Evolutionary conservation across 1,140 invertebrate species (phyloP).

Genomic region (Danaus plexippus): DNA sequence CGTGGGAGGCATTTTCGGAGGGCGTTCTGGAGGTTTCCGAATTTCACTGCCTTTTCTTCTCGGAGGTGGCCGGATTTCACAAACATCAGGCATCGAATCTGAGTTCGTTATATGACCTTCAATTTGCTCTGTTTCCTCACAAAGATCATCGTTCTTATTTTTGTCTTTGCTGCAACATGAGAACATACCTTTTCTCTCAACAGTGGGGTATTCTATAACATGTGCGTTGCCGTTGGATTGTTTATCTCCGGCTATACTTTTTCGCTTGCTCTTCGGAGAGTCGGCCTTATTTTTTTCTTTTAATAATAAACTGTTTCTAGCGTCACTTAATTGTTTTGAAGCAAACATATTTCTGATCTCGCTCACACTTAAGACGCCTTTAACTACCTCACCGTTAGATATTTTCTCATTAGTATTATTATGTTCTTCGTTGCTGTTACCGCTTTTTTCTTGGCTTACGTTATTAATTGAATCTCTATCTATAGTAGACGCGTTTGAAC

Average conservation of each 20-base stretch:
- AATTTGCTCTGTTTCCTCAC: slow-evolving; percentile 51
- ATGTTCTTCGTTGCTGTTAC: slow-evolving; percentile 31
- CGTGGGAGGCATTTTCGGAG: slow-evolving; percentile 73
- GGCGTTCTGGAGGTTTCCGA: slow-evolving; percentile 70
- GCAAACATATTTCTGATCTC: slow-evolving; percentile 70
- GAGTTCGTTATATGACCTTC: slow-evolving; percentile 49
- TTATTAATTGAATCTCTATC: slow-evolving; percentile 55
- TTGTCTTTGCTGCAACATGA: slow-evolving; percentile 76
- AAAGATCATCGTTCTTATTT: slow-evolving; percentile 63
- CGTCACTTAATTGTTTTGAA: slow-evolving; percentile 65
- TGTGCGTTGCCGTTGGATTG: slow-evolving; percentile 63
- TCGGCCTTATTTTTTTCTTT: slow-evolving; percentile 68
- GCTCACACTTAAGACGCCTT: slow-evolving; percentile 65
- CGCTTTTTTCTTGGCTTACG: slow-evolving; percentile 53
- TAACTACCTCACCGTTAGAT: slow-evolving; percentile 63
- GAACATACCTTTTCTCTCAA: slow-evolving; percentile 78
- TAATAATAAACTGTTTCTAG: slow-evolving; percentile 65
- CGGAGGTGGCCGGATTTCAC: slow-evolving; percentile 72
- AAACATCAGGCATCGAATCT: slow-evolving; percentile 60
- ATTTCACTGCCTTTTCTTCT: slow-evolving; percentile 71
- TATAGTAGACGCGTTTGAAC: slow-evolving; percentile 60
- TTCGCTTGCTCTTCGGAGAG: slow-evolving; percentile 63
- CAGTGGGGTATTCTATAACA: slow-evolving; percentile 78
- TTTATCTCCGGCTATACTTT: slow-evolving; percentile 52
- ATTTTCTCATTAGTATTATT: slow-evolving; percentile 36